phyloP scores from a whole-genome alignment of 2,888 invertebrate genomes.

The Caenorhabditis uteleia region DNA sequence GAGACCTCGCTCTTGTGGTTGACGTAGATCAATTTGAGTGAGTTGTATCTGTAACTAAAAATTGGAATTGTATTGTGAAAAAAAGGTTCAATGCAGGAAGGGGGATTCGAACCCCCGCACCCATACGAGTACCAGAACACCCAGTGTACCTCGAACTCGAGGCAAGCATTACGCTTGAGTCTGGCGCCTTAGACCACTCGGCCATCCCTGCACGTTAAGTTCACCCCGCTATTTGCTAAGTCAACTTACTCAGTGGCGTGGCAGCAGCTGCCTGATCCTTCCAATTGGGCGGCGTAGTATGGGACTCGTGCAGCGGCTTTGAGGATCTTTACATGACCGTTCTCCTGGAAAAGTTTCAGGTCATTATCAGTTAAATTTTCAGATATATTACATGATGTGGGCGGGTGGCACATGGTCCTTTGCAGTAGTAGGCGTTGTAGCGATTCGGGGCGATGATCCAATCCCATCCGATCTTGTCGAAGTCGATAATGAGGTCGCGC shows the following conservation, averaged over 20 bases:
- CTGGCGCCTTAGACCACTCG: slow-evolving; percentile 72
- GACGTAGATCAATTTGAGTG: slow-evolving; percentile 78
- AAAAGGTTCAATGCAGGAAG: slow-evolving; percentile 49
- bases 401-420: slow-evolving; percentile 86
- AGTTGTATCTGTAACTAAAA: slow-evolving; percentile 78
- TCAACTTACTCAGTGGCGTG: slow-evolving; percentile 80
- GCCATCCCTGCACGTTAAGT: slow-evolving; percentile 76
- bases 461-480: slow-evolving; percentile 93
- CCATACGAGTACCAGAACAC: slow-evolving; percentile 58
- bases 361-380: slow-evolving; percentile 5
- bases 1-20: slow-evolving; percentile 52
- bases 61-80: background rate
- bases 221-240: background rate
- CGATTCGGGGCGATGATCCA: slow-evolving; percentile 94
- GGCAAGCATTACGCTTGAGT: slow-evolving; percentile 66
- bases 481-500: slow-evolving; percentile 84
- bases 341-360: slow-evolving; percentile 8
- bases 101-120: slow-evolving; percentile 63
- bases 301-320: background rate
- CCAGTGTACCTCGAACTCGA: slow-evolving; percentile 35
- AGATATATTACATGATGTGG: slow-evolving; percentile 88
- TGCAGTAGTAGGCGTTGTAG: slow-evolving; percentile 94
- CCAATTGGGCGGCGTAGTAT: too few species aligned
- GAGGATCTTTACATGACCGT: slow-evolving; percentile 23
- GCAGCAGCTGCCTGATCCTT: too few species aligned